Evolutionary conservation across 2,797 vertebrate species (phyloP).

Genomic region (Brachyalestes nurse): DNA sequence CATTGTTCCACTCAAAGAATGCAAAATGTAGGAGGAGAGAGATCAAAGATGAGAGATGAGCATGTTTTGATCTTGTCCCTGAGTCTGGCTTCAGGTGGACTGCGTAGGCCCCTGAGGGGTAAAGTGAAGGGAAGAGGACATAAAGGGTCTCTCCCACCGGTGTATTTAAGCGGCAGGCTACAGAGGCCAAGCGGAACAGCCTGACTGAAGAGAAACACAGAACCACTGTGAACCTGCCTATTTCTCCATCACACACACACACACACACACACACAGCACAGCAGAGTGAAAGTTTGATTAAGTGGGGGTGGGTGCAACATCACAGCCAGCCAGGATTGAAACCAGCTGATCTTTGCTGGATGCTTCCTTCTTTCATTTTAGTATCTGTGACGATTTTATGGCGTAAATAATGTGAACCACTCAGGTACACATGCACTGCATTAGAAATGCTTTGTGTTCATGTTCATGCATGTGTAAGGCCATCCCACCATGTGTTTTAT

Average conservation of each 20-base stretch:
- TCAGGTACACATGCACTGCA: too few relatives aligned
- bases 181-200: conserved; percentile 47
- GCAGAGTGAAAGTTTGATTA: conserved; percentile 21
- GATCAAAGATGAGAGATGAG: not conserved
- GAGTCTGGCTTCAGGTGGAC: conserved; percentile 28
- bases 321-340: not conserved
- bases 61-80: conserved; percentile 17
- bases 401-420: too few relatives aligned
- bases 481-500: too few relatives aligned
- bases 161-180: conserved; percentile 49
- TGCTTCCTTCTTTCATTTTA: not conserved
- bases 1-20: not conserved
- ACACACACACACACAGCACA: not conserved
- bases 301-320: not conserved
- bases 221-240: not conserved
- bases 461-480: too few relatives aligned
- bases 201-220: conserved; percentile 57
- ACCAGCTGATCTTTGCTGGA: not conserved
- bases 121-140: conserved; percentile 43
- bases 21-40: not conserved
- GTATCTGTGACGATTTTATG: too few relatives aligned
- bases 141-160: conserved; percentile 53
- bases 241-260: not conserved
- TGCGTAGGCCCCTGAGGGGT: conserved; percentile 18
- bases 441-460: too few relatives aligned